Percentiles rank a stretch among this genome's conserved stretches.
Evolutionary conservation across 2,888 invertebrate genomes (phyloP).

Genomic region (Cheilosia variabilis): DNA sequence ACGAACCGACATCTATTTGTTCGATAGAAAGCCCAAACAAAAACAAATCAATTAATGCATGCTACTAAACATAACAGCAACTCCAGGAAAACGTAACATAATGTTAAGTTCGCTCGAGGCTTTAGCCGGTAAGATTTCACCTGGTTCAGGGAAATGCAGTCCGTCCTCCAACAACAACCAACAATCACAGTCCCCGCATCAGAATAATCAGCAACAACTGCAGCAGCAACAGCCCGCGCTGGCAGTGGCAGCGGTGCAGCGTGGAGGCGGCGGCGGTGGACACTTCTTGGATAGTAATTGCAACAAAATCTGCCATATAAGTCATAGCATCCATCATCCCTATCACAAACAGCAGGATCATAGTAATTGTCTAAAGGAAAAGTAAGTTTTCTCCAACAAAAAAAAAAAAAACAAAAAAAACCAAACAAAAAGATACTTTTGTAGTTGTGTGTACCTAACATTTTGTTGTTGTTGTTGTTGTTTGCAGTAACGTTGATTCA

Average conservation of each 20-base stretch:
- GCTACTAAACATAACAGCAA: conserved; percentile 64
- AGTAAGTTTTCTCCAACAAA: conserved; percentile 79
- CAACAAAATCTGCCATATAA: conserved; percentile 80
- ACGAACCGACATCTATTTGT: conserved; percentile 11
- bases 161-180: conserved; percentile 78
- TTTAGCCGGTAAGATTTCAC: conserved; percentile 95
- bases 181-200: conserved; percentile 68
- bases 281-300: conserved; percentile 78
- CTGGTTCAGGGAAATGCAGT: conserved; percentile 86
- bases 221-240: conserved; percentile 78
- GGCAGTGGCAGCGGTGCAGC: conserved; percentile 79
- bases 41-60: conserved; percentile 67
- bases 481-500: conserved; percentile 25
- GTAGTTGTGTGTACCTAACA: conserved; percentile 37
- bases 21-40: conserved; percentile 8
- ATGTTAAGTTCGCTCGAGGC: conserved; percentile 95
- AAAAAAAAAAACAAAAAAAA: conserved; percentile 2
- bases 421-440: neutral
- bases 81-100: conserved; percentile 79
- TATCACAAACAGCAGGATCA: conserved; percentile 81
- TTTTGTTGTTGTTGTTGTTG: neutral
- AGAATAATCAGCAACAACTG: conserved; percentile 71
- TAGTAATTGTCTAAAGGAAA: conserved; percentile 82
- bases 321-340: conserved; percentile 80
- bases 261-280: conserved; percentile 75